A percentile compares a stretch with the other conserved stretches of the same genome.
Evolutionary conservation across 2,797 vertebrate species (phyloP).

Genomic region (Aulostomus chinensis): DNA sequence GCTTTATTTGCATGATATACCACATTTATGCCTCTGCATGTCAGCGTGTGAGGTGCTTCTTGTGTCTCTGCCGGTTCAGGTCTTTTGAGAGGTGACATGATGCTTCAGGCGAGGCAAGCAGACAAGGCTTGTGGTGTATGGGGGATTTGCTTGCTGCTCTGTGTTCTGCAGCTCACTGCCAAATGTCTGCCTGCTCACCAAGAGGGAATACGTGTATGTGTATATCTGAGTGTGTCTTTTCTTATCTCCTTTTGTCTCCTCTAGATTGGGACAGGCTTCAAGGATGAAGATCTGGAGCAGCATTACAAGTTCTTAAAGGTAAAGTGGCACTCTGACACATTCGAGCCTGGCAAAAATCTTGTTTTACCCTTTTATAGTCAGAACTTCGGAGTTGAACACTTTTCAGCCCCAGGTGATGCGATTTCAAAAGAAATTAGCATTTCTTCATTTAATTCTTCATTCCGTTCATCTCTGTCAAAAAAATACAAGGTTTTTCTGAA

Average conservation of each 20-base stretch:
- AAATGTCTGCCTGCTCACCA: slow-evolving; percentile 52
- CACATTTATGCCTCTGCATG: slow-evolving; percentile 7
- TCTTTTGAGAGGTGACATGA: slow-evolving; percentile 61
- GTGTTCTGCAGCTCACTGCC: slow-evolving; percentile 43
- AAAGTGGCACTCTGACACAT: slow-evolving; percentile 19
- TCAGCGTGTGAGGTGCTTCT: slow-evolving; percentile 36
- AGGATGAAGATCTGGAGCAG: slow-evolving; percentile 89
- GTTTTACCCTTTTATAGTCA: slow-evolving; percentile 20
- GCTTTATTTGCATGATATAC: slow-evolving; percentile 41
- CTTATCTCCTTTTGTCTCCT: slow-evolving; percentile 37
- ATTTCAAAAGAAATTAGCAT: no score
- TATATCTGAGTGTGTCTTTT: slow-evolving; percentile 4
- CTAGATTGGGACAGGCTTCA: slow-evolving; percentile 93
- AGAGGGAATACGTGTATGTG: slow-evolving; percentile 33
- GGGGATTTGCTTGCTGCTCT: slow-evolving; percentile 31
- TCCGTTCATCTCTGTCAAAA: no score
- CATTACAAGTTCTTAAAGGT: slow-evolving; percentile 89
- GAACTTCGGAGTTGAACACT: no score
- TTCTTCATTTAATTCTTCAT: no score
- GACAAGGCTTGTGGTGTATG: slow-evolving; percentile 35
- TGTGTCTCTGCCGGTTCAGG: slow-evolving; percentile 46
- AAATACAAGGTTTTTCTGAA: no score
- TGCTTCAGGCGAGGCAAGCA: slow-evolving; percentile 59
- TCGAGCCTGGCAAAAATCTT: slow-evolving; percentile 3
- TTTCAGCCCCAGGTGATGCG: no score